A percentile compares a stretch with the other conserved stretches of the same genome.
phyloP scores from a whole-genome alignment of 2,888 invertebrate genomes.

The Rapana venosa region DNA sequence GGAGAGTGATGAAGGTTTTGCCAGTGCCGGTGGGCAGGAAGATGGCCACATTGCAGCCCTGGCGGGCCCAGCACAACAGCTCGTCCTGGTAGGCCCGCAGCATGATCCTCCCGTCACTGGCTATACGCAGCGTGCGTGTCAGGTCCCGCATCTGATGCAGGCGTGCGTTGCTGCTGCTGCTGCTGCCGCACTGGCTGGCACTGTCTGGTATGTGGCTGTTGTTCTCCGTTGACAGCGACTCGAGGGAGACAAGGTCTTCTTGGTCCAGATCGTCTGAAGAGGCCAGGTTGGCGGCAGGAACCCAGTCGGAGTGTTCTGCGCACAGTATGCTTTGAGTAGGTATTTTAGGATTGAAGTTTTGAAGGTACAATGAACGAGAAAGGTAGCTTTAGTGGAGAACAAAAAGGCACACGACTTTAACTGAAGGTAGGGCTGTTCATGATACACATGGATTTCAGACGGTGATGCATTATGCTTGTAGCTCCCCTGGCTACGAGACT shows the following conservation, averaged over 20 bases:
- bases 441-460: too few relatives aligned
- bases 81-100: conserved; percentile 40
- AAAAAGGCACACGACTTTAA: too few relatives aligned
- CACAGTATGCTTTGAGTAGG: too few relatives aligned
- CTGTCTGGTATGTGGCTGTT: neutral
- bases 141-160: neutral
- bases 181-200: neutral
- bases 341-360: too few relatives aligned
- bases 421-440: too few relatives aligned
- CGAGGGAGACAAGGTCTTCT: neutral
- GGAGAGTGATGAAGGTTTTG: conserved; percentile 31
- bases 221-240: conserved; percentile 7
- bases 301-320: too few relatives aligned
- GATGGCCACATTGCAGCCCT: conserved; percentile 32
- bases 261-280: neutral
- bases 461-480: too few relatives aligned
- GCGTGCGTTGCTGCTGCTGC: neutral
- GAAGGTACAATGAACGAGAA: too few relatives aligned
- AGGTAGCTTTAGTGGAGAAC: too few relatives aligned
- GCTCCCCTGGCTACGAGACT: too few relatives aligned
- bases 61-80: conserved; percentile 23
- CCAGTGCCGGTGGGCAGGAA: conserved; percentile 39
- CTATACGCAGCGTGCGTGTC: neutral
- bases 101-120: neutral
- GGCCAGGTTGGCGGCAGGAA: neutral